phyloP scores from a whole-genome alignment of 1,140 invertebrate species.

The Melanaphis sacchari region DNA sequence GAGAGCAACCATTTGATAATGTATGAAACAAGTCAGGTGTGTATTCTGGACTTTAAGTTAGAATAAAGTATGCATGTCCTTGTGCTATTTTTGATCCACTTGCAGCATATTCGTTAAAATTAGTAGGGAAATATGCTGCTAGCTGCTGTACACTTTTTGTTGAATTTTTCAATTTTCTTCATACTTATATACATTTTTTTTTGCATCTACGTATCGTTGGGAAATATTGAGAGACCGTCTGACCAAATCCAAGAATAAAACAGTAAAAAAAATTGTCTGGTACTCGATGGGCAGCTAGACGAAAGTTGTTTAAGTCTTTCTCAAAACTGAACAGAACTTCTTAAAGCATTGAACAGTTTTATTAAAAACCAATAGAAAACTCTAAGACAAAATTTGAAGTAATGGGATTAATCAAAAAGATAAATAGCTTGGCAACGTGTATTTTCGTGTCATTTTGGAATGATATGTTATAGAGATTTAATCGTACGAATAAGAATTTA shows the following conservation, averaged over 20 bases:
- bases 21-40: constrained; percentile 58
- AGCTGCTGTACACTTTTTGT: constrained; percentile 58
- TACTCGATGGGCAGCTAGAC: constrained; percentile 1
- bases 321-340: neutral
- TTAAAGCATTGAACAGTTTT: neutral
- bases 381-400: neutral
- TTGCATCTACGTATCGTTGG: constrained; percentile 59
- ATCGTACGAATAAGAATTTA: neutral
- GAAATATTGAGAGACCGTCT: neutral
- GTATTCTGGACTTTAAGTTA: constrained; percentile 58
- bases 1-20: constrained; percentile 60
- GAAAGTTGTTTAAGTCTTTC: neutral
- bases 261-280: neutral
- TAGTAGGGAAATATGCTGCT: too few relatives aligned
- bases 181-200: constrained; percentile 59
- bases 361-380: neutral
- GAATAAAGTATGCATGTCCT: too few relatives aligned
- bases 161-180: constrained; percentile 59
- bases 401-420: neutral
- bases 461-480: constrained; percentile 56
- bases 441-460: constrained; percentile 55
- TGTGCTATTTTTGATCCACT: too few relatives aligned
- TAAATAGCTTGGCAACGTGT: constrained; percentile 43
- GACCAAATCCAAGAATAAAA: neutral
- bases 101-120: too few relatives aligned